A percentile compares a stretch with the other conserved stretches of the same genome.
Evolutionary conservation across 2,888 invertebrate species (phyloP).

Genomic region (Sipunculus nudus): DNA sequence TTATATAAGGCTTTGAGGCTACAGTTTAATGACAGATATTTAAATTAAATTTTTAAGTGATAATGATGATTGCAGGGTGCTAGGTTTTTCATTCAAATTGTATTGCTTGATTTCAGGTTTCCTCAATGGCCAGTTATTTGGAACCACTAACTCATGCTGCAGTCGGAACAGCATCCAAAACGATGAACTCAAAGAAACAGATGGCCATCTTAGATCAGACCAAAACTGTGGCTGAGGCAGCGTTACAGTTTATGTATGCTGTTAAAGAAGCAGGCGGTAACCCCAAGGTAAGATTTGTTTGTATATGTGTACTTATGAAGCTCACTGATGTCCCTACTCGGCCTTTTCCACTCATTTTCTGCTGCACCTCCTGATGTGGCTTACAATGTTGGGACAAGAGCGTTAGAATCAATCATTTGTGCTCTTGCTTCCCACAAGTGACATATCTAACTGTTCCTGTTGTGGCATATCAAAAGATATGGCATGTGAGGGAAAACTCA

Average conservation of each 20-base stretch:
- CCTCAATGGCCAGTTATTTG: conserved; percentile 70
- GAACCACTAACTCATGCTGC: conserved; percentile 86
- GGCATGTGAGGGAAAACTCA: too few relatives aligned
- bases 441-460: too few relatives aligned
- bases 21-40: too few relatives aligned
- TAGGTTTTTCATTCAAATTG: too few relatives aligned
- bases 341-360: neutral
- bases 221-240: conserved; percentile 94
- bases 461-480: too few relatives aligned
- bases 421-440: too few relatives aligned
- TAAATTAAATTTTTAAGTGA: too few relatives aligned
- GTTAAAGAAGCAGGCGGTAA: conserved; percentile 93
- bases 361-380: neutral
- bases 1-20: too few relatives aligned
- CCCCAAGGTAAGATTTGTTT: conserved; percentile 74
- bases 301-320: neutral
- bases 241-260: conserved; percentile 83
- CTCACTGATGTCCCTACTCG: neutral
- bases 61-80: too few relatives aligned
- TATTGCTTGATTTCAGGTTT: conserved; percentile 56
- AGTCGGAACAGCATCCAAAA: conserved; percentile 81
- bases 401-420: too few relatives aligned
- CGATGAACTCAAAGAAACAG: conserved; percentile 88
- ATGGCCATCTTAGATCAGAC: conserved; percentile 87
- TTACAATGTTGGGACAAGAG: neutral